Evolutionary conservation across 2,797 vertebrate species (phyloP).

Genomic region (Microcaecilia unicolor): DNA sequence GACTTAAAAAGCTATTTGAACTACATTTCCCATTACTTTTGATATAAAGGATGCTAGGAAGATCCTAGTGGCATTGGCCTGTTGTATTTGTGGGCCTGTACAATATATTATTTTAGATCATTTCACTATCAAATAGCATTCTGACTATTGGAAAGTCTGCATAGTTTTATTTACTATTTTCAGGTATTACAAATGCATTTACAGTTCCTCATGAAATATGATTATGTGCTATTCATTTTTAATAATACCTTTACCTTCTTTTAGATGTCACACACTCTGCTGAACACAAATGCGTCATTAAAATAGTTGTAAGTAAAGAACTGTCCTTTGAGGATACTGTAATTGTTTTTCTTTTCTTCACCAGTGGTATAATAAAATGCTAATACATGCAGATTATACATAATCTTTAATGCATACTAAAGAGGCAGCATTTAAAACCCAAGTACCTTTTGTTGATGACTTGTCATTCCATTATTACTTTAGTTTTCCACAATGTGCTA

Average conservation of each 20-base stretch:
- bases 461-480: constrained; percentile 30
- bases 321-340: constrained; percentile 49
- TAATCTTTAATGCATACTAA: constrained; percentile 57
- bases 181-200: constrained; percentile 20
- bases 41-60: no score
- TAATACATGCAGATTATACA: constrained; percentile 70
- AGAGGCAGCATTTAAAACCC: constrained; percentile 42
- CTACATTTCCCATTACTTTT: no score
- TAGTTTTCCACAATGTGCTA: constrained; percentile 16
- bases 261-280: constrained; percentile 17
- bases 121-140: no score
- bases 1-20: no score
- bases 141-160: constrained; percentile 19
- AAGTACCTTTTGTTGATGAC: constrained; percentile 37
- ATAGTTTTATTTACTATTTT: constrained; percentile 29
- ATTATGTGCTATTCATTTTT: constrained; percentile 22
- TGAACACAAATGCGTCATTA: constrained; percentile 45
- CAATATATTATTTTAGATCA: no score
- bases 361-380: constrained; percentile 61
- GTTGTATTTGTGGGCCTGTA: no score
- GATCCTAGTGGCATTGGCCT: no score
- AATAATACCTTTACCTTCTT: no score
- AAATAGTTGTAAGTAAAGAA: constrained; percentile 52
- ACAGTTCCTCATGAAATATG: constrained; percentile 20
- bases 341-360: constrained; percentile 55